phyloP scores from a whole-genome alignment of 1,140 invertebrate species.

The Saxidomus purpurata region DNA sequence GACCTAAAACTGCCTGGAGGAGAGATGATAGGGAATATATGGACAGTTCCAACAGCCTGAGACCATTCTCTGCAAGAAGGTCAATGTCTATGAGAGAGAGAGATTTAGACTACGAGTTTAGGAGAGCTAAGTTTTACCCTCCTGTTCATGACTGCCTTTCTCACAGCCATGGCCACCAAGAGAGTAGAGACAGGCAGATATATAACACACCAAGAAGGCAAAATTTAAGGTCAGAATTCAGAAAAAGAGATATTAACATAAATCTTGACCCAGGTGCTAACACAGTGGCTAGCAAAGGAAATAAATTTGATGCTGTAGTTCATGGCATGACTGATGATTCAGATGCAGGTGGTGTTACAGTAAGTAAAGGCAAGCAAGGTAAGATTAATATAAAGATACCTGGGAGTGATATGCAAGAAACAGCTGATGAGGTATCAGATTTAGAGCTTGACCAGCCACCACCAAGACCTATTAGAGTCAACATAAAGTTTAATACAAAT shows the following conservation, averaged over 20 bases:
- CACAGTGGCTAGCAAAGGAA: neutral
- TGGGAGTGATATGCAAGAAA: constrained; percentile 63
- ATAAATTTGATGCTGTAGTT: constrained; percentile 40
- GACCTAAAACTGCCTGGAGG: constrained; percentile 46
- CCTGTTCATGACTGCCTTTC: constrained; percentile 46
- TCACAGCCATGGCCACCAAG: neutral
- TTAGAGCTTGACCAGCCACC: constrained; percentile 74
- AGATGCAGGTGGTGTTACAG: neutral
- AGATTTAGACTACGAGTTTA: constrained; percentile 26
- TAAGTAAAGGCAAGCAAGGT: constrained; percentile 27
- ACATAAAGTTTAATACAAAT: constrained; percentile 55
- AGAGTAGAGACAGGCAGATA: neutral
- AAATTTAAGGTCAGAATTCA: constrained; percentile 10
- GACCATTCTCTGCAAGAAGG: constrained; percentile 36
- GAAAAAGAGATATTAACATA: constrained; percentile 47
- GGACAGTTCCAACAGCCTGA: neutral
- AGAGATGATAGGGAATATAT: neutral
- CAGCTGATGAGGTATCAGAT: constrained; percentile 78
- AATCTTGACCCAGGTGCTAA: constrained; percentile 34
- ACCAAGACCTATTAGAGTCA: constrained; percentile 54
- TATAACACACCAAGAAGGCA: neutral
- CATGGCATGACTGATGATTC: constrained; percentile 26
- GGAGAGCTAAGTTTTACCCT: constrained; percentile 56
- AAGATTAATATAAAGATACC: constrained; percentile 54
- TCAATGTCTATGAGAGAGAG: constrained; percentile 19